Conservation (phyloP, 2,888 invertebrate species). For the Tribolium freemani region DNA sequence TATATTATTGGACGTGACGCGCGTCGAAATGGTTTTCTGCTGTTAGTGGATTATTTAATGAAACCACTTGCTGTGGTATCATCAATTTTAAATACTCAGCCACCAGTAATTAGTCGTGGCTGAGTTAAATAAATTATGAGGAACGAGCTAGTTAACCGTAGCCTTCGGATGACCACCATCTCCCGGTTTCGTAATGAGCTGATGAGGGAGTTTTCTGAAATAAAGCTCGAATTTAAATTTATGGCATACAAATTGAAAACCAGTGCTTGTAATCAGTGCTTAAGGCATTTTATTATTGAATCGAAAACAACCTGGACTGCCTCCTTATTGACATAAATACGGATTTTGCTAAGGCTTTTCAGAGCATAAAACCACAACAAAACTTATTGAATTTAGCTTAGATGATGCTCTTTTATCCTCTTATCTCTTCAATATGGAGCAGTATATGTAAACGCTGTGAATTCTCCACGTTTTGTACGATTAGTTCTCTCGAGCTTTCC, state of each 20-base stretch:
- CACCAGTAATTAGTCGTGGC: constrained; percentile 35
- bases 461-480: constrained; percentile 22
- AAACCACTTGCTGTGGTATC: constrained; percentile 38
- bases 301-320: neutral
- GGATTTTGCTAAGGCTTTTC: constrained; percentile 1
- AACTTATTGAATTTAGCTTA: constrained; percentile 34
- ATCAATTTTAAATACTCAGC: constrained; percentile 39
- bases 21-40: constrained; percentile 27
- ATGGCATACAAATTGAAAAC: neutral
- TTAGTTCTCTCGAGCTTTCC: constrained; percentile 6
- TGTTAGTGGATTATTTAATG: constrained; percentile 38
- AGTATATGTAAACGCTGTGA: constrained; percentile 20
- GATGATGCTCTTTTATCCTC: constrained; percentile 34
- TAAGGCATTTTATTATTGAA: neutral
- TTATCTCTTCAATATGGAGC: constrained; percentile 29
- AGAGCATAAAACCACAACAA: constrained; percentile 23
- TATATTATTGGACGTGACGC: constrained; percentile 31
- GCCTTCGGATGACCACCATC: neutral
- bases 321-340: constrained; percentile 2
- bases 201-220: neutral
- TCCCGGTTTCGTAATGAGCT: neutral
- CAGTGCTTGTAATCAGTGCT: neutral
- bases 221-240: neutral
- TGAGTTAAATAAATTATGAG: neutral
- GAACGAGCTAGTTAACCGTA: neutral